Evolutionary conservation across 1,140 invertebrate genomes (phyloP), one percentile per base, ranked within the genome.

Genomic region (Pachypeltis micranthus): DNA sequence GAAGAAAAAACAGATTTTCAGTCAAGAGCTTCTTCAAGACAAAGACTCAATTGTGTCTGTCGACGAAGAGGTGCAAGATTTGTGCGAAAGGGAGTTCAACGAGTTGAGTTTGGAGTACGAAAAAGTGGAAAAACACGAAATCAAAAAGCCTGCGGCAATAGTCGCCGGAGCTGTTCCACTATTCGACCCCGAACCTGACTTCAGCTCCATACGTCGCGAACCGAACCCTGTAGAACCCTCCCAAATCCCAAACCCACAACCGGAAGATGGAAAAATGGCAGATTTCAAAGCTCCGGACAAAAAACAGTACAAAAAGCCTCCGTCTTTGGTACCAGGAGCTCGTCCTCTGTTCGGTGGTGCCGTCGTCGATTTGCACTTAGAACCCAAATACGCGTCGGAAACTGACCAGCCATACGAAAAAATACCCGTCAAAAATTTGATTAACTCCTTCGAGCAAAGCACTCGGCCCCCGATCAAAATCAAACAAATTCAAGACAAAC

Each of bases 391-490:
- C 1, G 63, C 61, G 19, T 70, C 71, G 1, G 63, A 62, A 16
- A 28, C 39, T 0, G 54, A 62, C 69, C 75, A 12, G 74, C 71
- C 47, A 75, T 83, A 83, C 65, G 77, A 78, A 4, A 79, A 80
- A 60, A 70, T 83, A 2, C 83, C 83, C 4, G 82, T 86, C 0
- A 83, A 79, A 67, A 79, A 79, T 24, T 66, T 86, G 19, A 85
- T 86, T 54, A 75, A 78, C 59, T 80, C 78, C 61, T 86, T 85
- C 66, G 81, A 84, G 67, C 78, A 83, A 68, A 80, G 76, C 0
- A 76, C 77, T 10, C 72, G 80, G 70, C 81, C 81, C 1, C 65
- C 76, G 2, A 73, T 83, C 68, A 77, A 78, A 34, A 80, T 79
- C 55, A 81, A 81, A 67, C 79, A 81, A 68, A 74, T 79, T 21